A percentile compares a stretch with the other conserved stretches of the same genome.
phyloP scores from a whole-genome alignment of 2,113 vertebrate genomes.

The Malurus elegans region DNA sequence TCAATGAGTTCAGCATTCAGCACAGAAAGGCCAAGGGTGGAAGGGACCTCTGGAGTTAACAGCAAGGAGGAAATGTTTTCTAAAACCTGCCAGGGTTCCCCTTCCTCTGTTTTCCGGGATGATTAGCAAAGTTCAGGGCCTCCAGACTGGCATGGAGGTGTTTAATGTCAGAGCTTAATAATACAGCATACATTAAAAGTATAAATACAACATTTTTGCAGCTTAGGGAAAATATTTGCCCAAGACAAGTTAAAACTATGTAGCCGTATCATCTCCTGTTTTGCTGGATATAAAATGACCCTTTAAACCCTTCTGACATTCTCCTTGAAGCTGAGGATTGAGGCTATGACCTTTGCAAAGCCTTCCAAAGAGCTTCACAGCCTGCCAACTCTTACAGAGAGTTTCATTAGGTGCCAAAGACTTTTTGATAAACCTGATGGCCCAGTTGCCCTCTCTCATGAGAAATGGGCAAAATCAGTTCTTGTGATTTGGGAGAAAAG shows the following conservation, averaged over 20 bases:
- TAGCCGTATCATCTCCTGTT: not conserved
- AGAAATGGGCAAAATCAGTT: not conserved
- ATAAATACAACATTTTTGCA: constrained; percentile 58
- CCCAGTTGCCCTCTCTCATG: not conserved
- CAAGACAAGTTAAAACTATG: constrained; percentile 32
- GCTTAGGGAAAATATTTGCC: constrained; percentile 56
- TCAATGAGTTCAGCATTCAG: not conserved
- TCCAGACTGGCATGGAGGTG: constrained; percentile 39
- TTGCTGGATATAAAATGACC: constrained; percentile 57
- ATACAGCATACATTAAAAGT: constrained; percentile 56
- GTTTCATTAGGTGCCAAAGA: constrained; percentile 37
- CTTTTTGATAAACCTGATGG: not conserved
- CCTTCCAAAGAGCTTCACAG: constrained; percentile 33
- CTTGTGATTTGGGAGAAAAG: not conserved
- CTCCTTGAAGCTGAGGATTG: constrained; percentile 42
- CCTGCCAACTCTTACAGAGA: not conserved
- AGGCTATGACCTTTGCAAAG: constrained; percentile 65
- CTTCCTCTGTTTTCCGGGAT: not conserved
- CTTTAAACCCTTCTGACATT: constrained; percentile 62
- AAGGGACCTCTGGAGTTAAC: not conserved
- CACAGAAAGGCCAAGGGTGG: not conserved
- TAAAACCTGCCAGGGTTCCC: not conserved
- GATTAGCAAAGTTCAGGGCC: constrained; percentile 57
- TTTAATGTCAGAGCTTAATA: constrained; percentile 68
- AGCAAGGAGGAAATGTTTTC: not conserved